Evolutionary conservation across 2,797 vertebrate genomes (phyloP).

Genomic region (Oceanodroma leucorhoa): DNA sequence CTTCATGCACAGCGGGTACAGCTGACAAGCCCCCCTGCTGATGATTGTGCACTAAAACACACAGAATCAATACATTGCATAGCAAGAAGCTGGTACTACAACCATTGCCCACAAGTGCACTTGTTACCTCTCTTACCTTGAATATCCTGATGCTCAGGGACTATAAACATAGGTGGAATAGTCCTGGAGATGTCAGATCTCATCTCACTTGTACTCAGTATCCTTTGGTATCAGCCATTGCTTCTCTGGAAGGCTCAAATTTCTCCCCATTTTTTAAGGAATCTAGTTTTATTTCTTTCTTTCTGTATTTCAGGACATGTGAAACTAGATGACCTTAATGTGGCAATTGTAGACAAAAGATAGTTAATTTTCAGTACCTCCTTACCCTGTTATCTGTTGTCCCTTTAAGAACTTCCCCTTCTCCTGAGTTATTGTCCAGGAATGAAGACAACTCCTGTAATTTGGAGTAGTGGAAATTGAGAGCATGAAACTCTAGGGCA

Average conservation of each 20-base stretch:
- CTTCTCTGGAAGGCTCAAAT: neutral
- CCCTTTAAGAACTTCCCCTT: neutral
- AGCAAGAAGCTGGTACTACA: neutral
- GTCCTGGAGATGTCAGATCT: neutral
- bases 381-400: neutral
- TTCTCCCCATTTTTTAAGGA: neutral
- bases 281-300: neutral
- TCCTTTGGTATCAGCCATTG: neutral
- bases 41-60: neutral
- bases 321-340: neutral
- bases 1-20: neutral
- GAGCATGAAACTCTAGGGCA: neutral
- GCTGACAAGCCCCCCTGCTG: neutral
- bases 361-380: neutral
- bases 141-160: neutral
- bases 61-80: rapidly evolving
- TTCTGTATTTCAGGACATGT: neutral
- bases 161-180: neutral
- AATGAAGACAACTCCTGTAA: neutral
- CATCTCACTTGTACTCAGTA: neutral
- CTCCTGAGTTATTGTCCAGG: neutral
- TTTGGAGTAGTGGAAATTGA: neutral
- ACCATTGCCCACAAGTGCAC: neutral
- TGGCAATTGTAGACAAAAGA: neutral
- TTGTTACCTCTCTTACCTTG: neutral